A percentile compares a stretch with the other conserved stretches of the same genome.
phyloP scores from a whole-genome alignment of 2,888 invertebrate genomes.

The Ectropis crepuscularia region DNA sequence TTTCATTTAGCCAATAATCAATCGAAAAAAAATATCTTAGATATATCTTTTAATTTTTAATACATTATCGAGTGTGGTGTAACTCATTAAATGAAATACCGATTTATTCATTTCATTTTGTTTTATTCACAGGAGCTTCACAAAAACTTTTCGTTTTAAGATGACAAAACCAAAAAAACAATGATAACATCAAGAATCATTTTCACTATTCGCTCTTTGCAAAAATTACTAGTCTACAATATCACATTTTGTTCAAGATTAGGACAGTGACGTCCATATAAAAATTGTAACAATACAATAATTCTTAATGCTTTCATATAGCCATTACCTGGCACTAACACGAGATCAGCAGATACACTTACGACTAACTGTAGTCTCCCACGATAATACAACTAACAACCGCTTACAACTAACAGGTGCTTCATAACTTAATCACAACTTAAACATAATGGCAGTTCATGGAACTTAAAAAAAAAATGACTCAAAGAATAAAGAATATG shows the following conservation, averaged over 20 bases:
- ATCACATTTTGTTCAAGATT: slow-evolving; percentile 82
- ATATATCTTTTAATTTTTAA: no score
- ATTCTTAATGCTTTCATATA: slow-evolving; percentile 83
- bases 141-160: slow-evolving; percentile 78
- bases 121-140: slow-evolving; percentile 81
- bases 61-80: no score
- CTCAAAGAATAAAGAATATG: slow-evolving; percentile 63
- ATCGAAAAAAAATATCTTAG: no score
- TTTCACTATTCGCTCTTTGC: slow-evolving; percentile 65
- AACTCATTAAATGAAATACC: slow-evolving; percentile 42
- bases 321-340: slow-evolving; percentile 75
- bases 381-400: slow-evolving; percentile 72
- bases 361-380: slow-evolving; percentile 73
- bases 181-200: slow-evolving; percentile 85
- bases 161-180: slow-evolving; percentile 81
- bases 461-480: slow-evolving; percentile 60
- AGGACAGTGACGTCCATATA: slow-evolving; percentile 83
- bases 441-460: slow-evolving; percentile 79
- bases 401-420: slow-evolving; percentile 70
- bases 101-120: slow-evolving; percentile 58
- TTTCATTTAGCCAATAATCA: no score
- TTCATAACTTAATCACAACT: slow-evolving; percentile 75
- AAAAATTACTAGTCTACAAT: slow-evolving; percentile 79
- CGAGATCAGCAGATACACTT: slow-evolving; percentile 82
- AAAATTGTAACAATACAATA: slow-evolving; percentile 80